phyloP scores from a whole-genome alignment of 2,113 vertebrate genomes.

The Scomber colias region DNA sequence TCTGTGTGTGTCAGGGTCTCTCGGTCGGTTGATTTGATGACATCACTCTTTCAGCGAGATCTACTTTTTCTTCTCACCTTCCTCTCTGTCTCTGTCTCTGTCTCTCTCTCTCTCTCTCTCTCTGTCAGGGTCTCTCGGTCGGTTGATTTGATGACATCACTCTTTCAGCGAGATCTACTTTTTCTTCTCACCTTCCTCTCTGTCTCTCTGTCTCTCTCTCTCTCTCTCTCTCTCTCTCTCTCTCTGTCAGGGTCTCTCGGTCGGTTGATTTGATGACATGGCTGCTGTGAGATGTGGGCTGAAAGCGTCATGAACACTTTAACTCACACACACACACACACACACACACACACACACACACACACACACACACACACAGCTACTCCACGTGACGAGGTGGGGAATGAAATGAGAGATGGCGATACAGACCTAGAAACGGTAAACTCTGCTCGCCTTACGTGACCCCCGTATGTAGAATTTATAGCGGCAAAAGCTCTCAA shows the following conservation, averaged over 20 bases:
- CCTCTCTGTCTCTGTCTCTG: too few relatives aligned
- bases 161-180: too few relatives aligned
- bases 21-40: too few relatives aligned
- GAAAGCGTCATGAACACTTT: slow-evolving; percentile 33
- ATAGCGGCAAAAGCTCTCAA: slow-evolving; percentile 11
- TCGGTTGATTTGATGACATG: slow-evolving; percentile 48
- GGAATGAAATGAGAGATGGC: slow-evolving; percentile 38
- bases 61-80: too few relatives aligned
- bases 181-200: too few relatives aligned
- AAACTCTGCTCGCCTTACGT: slow-evolving; percentile 2
- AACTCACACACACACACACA: slow-evolving; percentile 26
- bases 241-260: slow-evolving; percentile 11
- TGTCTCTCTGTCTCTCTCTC: too few relatives aligned
- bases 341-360: slow-evolving; percentile 25
- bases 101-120: too few relatives aligned
- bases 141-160: too few relatives aligned
- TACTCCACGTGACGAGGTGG: slow-evolving; percentile 44
- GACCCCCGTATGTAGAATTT: slow-evolving; percentile 3
- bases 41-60: too few relatives aligned
- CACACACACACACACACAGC: slow-evolving; percentile 25
- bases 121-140: too few relatives aligned
- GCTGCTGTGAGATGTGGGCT: slow-evolving; percentile 58
- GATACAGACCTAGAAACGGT: slow-evolving; percentile 21
- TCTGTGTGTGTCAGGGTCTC: too few relatives aligned
- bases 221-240: too few relatives aligned